Conservation (phyloP, 1,140 invertebrate species). For the Gonatopus flavifemur region DNA sequence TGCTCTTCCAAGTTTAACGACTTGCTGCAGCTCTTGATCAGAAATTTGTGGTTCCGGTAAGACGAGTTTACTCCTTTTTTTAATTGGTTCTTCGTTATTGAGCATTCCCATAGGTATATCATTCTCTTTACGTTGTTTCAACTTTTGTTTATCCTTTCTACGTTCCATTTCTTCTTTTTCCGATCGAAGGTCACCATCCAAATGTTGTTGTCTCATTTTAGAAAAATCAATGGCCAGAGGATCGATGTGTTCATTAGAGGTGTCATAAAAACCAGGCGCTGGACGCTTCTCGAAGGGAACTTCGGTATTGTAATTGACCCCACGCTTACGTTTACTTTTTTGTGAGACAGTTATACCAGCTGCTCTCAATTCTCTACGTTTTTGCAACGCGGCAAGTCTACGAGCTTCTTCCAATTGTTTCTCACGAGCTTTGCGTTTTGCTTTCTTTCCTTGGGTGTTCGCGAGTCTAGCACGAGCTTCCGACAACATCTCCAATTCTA, state of each 20-base stretch:
- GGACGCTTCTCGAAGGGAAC: constrained; percentile 97
- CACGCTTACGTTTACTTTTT: constrained; percentile 74
- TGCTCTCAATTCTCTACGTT: constrained; percentile 92
- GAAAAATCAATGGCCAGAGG: constrained; percentile 88
- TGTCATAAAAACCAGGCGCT: constrained; percentile 91
- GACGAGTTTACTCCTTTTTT: constrained; percentile 94
- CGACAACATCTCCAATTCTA: constrained; percentile 97
- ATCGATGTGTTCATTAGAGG: constrained; percentile 84
- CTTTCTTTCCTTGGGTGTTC: constrained; percentile 99
- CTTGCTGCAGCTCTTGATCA: constrained; percentile 85
- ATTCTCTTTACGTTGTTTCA: constrained; percentile 95
- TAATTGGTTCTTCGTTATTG: constrained; percentile 84
- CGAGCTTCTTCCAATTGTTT: constrained; percentile 98
- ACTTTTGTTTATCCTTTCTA: constrained; percentile 87
- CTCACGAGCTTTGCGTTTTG: constrained; percentile 97
- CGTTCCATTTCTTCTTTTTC: constrained; percentile 89
- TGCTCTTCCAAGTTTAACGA: constrained; percentile 94
- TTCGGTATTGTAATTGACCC: constrained; percentile 97
- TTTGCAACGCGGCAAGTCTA: constrained; percentile 93
- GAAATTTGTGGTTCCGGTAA: constrained; percentile 96
- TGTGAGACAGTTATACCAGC: constrained; percentile 91
- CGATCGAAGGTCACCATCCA: constrained; percentile 87
- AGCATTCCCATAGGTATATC: constrained; percentile 92
- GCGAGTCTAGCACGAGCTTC: constrained; percentile 97
- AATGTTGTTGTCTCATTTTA: constrained; percentile 84